These are phyloP conservation scores for Scaptomyza caliginosa DNA, from an alignment of 2,888 invertebrate species.

Conservation along the genomic window DNA sequence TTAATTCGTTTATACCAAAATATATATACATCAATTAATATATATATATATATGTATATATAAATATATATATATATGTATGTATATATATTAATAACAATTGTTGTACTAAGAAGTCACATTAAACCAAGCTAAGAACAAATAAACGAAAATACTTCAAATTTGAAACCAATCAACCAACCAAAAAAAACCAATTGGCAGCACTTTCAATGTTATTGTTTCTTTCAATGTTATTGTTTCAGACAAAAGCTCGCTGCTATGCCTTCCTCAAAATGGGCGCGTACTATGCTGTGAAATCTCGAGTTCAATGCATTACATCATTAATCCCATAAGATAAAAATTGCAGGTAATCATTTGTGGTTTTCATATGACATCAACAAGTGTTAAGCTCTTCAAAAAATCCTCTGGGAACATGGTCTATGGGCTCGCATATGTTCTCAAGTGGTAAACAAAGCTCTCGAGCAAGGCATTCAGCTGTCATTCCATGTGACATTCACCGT, in stretches of 20 bases:
- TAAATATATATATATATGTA: slow-evolving; percentile 28
- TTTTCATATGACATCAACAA: not conserved
- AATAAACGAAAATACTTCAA: slow-evolving; percentile 73
- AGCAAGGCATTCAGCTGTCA: slow-evolving; percentile 7
- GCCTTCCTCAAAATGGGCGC: not conserved
- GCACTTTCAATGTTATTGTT: slow-evolving; percentile 2
- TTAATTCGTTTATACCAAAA: slow-evolving; percentile 69
- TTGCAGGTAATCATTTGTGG: not conserved
- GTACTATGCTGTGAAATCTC: no score
- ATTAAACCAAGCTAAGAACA: slow-evolving; percentile 63
- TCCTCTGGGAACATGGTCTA: slow-evolving; percentile 1
- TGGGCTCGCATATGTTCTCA: not conserved
- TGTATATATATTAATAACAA: slow-evolving; percentile 53
- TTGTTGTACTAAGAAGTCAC: slow-evolving; percentile 73
- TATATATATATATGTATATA: slow-evolving; percentile 30
- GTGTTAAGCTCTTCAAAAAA: not conserved
- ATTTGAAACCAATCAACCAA: slow-evolving; percentile 40
- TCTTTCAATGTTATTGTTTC: not conserved
- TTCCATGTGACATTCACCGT: slow-evolving; percentile 17
- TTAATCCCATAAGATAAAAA: not conserved
- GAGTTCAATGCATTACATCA: not conserved
- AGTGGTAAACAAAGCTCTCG: slow-evolving; percentile 61
- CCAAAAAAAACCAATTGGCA: slow-evolving; percentile 13
- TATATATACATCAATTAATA: slow-evolving; percentile 27
- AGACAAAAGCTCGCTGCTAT: slow-evolving; percentile 19